Percentiles rank a stretch among this genome's conserved stretches.
phyloP scores from a whole-genome alignment of 1,140 invertebrate genomes.

The Formica selysi region DNA sequence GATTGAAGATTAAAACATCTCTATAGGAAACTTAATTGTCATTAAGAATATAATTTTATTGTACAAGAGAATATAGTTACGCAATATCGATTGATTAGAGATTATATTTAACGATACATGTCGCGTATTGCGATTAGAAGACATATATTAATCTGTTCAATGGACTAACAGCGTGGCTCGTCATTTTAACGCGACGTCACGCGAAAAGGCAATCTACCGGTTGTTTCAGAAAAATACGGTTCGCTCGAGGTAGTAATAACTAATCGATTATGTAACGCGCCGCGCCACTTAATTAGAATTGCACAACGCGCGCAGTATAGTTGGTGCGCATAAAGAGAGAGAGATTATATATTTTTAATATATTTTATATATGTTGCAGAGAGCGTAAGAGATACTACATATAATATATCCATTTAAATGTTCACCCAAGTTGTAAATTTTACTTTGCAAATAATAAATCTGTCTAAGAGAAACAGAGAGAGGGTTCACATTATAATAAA shows the following conservation, averaged over 20 bases:
- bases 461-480: not conserved
- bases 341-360: conserved; percentile 38
- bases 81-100: conserved; percentile 28
- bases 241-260: conserved; percentile 42
- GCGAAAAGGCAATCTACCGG: conserved; percentile 38
- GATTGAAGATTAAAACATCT: conserved; percentile 9
- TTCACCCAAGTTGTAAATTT: not conserved
- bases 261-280: conserved; percentile 37
- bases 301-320: not conserved
- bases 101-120: not conserved
- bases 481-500: not conserved
- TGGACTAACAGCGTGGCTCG: not conserved
- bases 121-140: conserved; percentile 18
- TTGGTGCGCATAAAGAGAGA: not conserved
- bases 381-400: not conserved
- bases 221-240: conserved; percentile 13
- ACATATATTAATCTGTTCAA: conserved; percentile 27
- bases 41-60: conserved; percentile 18
- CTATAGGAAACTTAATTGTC: not conserved
- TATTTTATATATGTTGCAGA: not conserved
- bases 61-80: not conserved
- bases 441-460: not conserved
- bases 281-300: conserved; percentile 25
- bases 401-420: not conserved
- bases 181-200: conserved; percentile 52